Base-by-base conservation (phyloP, 1,140 invertebrate species). In the Zaprionus capensis region DNA sequence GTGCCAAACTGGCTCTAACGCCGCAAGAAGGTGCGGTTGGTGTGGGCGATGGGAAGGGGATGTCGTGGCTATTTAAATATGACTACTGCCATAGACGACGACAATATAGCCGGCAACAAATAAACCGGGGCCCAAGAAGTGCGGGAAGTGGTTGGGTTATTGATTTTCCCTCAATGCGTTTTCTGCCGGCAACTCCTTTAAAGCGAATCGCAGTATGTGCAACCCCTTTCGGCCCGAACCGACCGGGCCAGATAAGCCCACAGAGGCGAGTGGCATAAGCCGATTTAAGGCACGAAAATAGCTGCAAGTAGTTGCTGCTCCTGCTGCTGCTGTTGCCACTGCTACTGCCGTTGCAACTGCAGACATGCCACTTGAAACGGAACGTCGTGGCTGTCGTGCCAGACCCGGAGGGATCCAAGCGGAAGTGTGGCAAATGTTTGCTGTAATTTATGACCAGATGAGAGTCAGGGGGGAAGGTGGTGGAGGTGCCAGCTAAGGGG, bases 371-470 rank as follows among this genome's bases (percentile, higher is more conserved):
- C 67, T 61, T 24, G 66, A 56, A 67, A 53, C 51, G 49, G 46
- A 66, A 53, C 26, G 56, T 58, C 34, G 49, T 58, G 66, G 55
- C 49, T 26, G 56, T 5, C 46, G 46, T 53, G 66, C 55, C 55
- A 34, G 53, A 15, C 56, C 65, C 31, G 61, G 38, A 68, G 76
- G 53, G 59, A 28, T 36, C 34, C 68, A 57, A 62, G 61, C 81
- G 85, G 85, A 90, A 88, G 78, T 90, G 85, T 88, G 84, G 84
- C 84, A 81, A 88, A 90, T 88, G 81, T 78, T 76, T 84, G 74
- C 87, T 85, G 81, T 90, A 88, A 88, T 88, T 88, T 88, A 88
- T 90, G 75, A 76, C 79, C 70, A 28, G 11, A 57, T 68, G 34
- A 20, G 34, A 12, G 9, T 2, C 0, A 14, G n/a, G 11, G 2